Evolutionary conservation across 2,888 invertebrate genomes (phyloP).

Genomic region (Agrochola macilenta): DNA sequence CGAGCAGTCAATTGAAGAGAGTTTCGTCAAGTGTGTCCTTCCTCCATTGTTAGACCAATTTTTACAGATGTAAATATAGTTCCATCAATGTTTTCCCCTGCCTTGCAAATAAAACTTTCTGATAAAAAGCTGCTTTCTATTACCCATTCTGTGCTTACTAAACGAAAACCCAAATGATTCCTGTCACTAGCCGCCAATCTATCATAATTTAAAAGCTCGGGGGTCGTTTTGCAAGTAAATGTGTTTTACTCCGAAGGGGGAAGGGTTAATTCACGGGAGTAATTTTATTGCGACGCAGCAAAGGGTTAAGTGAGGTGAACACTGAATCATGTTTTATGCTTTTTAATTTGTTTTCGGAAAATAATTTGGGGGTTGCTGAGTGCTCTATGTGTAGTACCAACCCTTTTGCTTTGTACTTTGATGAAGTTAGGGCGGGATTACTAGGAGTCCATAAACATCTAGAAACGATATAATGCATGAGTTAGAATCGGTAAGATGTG

Average conservation of each 20-base stretch:
- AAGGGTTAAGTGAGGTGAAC: constrained; percentile 84
- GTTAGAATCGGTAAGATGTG: not conserved
- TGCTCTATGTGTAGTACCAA: constrained; percentile 30
- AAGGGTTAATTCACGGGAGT: constrained; percentile 81
- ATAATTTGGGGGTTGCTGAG: constrained; percentile 69
- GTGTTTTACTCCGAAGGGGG: constrained; percentile 70
- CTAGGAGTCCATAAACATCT: constrained; percentile 31
- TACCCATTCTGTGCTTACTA: constrained; percentile 26
- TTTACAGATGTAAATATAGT: no score
- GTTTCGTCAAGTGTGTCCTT: not conserved
- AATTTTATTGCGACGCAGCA: constrained; percentile 82
- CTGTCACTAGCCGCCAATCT: constrained; percentile 72
- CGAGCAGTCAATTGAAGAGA: not conserved
- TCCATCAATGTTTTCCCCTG: not conserved
- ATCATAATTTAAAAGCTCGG: constrained; percentile 78
- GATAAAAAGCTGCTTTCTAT: constrained; percentile 9
- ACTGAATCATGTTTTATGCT: constrained; percentile 86
- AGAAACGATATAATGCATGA: not conserved
- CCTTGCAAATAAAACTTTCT: not conserved
- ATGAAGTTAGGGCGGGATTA: constrained; percentile 34
- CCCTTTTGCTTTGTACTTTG: constrained; percentile 38
- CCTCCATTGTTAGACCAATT: not conserved
- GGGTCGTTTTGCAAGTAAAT: constrained; percentile 75
- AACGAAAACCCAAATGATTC: constrained; percentile 62
- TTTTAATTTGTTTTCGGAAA: constrained; percentile 86